A percentile compares a stretch with the other conserved stretches of the same genome.
These are phyloP conservation scores for Plebejus melissa DNA, from an alignment of 2,888 invertebrate genomes.

Conservation along the genomic window DNA sequence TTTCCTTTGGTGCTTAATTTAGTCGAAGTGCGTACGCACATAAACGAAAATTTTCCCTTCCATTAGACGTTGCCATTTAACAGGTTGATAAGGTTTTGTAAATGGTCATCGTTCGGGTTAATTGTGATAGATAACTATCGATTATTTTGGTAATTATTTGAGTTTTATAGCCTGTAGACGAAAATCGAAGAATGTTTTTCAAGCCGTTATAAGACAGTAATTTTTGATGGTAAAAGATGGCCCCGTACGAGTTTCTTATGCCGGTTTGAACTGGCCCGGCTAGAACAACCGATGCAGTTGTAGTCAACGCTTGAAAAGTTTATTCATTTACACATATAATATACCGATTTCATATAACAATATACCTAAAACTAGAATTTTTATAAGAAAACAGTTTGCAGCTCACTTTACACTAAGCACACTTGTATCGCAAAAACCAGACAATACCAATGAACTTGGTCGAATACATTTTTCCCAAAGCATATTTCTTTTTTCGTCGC, in stretches of 20 bases:
- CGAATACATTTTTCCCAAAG: not conserved
- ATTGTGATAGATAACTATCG: constrained; percentile 1
- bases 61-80: constrained; percentile 2
- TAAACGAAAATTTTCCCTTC: not conserved
- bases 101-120: not conserved
- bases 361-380: too few species aligned
- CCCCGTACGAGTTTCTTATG: too few species aligned
- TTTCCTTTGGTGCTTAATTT: not conserved
- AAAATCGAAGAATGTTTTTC: not conserved
- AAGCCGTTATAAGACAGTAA: not conserved
- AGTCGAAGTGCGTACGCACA: not conserved
- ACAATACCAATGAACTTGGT: too few species aligned
- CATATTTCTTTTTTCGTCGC: not conserved
- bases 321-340: too few species aligned
- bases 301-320: too few species aligned
- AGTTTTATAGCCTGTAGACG: not conserved
- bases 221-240: too few species aligned
- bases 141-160: not conserved
- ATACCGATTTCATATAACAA: too few species aligned
- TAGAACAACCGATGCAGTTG: too few species aligned
- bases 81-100: constrained; percentile 14
- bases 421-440: too few species aligned
- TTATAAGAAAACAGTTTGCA: too few species aligned
- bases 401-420: too few species aligned
- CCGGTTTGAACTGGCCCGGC: too few species aligned